A percentile compares a stretch with the other conserved stretches of the same genome.
These are phyloP conservation scores for Myiopsitta monachus DNA, from an alignment of 2,113 vertebrate genomes.

Conservation along the genomic window DNA sequence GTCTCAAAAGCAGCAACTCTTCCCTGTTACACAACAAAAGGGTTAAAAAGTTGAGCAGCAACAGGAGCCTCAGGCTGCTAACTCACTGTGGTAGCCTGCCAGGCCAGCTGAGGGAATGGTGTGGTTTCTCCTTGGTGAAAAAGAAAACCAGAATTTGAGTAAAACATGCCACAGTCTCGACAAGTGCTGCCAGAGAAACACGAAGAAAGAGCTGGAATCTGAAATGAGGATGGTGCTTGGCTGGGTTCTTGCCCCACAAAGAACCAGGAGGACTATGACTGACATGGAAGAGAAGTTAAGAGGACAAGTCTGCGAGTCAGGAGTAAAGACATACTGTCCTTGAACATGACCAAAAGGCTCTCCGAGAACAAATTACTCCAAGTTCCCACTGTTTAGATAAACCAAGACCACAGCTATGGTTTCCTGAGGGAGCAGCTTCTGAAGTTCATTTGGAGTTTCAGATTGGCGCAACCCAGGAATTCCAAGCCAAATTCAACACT, in stretches of 20 bases:
- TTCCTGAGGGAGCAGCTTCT: neutral
- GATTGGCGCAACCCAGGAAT: neutral
- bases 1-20: neutral
- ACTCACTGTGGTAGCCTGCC: neutral
- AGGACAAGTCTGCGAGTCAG: neutral
- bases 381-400: neutral
- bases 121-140: constrained; percentile 32
- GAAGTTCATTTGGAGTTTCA: neutral
- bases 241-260: neutral
- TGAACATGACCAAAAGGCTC: neutral
- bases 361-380: neutral
- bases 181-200: neutral
- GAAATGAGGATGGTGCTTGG: neutral
- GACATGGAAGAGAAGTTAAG: neutral
- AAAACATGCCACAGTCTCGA: neutral
- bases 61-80: neutral
- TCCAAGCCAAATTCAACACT: neutral
- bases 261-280: neutral
- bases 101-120: constrained; percentile 18
- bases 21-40: neutral
- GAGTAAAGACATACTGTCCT: neutral
- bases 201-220: neutral
- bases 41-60: neutral
- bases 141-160: constrained; percentile 27
- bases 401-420: neutral